Evolutionary conservation across 2,113 vertebrate genomes (phyloP).

Genomic region (Fregetta grallaria): DNA sequence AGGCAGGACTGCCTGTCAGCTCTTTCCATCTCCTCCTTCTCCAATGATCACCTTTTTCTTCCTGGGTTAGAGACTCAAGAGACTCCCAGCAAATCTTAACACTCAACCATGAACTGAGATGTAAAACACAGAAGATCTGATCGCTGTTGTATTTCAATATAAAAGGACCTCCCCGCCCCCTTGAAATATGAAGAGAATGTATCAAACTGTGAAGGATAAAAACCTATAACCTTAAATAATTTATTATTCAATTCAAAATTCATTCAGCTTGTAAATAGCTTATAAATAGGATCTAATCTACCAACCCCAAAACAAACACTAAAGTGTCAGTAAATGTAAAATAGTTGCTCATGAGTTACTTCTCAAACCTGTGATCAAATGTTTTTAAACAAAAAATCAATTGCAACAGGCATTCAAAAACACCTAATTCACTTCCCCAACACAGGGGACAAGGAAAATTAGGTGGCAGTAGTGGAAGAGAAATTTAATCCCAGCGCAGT

Average conservation of each 20-base stretch:
- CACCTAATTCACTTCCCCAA: not conserved
- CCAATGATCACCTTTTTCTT: not conserved
- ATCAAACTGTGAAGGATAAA: not conserved
- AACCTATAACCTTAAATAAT: not conserved
- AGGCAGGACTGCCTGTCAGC: not conserved
- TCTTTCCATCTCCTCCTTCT: not conserved
- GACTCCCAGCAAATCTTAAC: not conserved
- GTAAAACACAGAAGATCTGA: fast-evolving
- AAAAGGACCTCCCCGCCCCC: not conserved
- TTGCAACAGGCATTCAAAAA: not conserved
- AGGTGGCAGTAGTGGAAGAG: not conserved
- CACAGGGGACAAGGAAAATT: not conserved
- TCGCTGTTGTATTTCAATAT: not conserved
- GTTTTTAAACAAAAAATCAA: not conserved
- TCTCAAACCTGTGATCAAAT: not conserved
- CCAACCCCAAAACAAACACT: not conserved
- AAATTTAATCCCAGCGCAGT: not conserved
- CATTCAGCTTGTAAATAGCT: not conserved
- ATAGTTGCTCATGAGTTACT: not conserved
- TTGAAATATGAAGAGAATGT: not conserved
- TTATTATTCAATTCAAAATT: not conserved
- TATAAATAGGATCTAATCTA: not conserved
- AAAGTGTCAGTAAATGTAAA: not conserved
- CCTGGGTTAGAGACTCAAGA: not conserved
- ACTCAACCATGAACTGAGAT: not conserved